These are phyloP conservation scores for Amiota minor DNA, from an alignment of 2,888 invertebrate species.

Conservation along the genomic window DNA sequence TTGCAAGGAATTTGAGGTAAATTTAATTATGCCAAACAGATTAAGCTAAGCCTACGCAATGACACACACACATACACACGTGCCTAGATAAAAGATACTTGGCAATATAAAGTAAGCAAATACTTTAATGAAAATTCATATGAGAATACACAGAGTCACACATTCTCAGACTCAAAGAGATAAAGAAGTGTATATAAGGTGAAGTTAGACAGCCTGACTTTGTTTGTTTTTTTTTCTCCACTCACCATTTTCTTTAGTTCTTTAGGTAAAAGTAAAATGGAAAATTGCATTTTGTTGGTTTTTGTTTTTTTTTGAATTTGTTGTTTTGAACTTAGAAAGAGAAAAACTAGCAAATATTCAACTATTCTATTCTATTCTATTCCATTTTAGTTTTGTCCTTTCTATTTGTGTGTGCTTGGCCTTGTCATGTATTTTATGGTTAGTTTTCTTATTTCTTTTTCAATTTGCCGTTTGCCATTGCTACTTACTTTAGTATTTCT, in stretches of 20 bases:
- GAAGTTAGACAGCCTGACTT: too few relatives aligned
- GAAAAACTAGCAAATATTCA: too few relatives aligned
- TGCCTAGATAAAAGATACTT: not conserved
- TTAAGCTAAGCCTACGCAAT: not conserved
- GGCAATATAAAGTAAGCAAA: not conserved
- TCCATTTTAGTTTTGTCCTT: not conserved
- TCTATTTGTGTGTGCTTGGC: not conserved
- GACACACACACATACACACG: not conserved
- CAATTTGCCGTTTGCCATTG: not conserved
- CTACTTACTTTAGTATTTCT: not conserved
- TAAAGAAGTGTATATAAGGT: too few relatives aligned
- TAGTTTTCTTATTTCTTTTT: not conserved
- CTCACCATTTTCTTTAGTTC: too few relatives aligned
- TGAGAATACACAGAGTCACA: too few relatives aligned
- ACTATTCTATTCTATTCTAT: not conserved
- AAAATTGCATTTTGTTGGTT: not conserved
- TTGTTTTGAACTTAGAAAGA: too few relatives aligned
- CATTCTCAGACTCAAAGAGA: too few relatives aligned
- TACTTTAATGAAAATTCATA: not conserved
- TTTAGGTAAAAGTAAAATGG: too few relatives aligned
- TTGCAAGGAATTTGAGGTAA: not conserved
- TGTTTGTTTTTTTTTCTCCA: too few relatives aligned
- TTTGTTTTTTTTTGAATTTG: not conserved
- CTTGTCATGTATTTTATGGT: not conserved
- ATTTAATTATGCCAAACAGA: conserved; percentile 2